These are phyloP conservation scores for Rhabdophis nuchalis DNA, from an alignment of 2,797 vertebrate genomes.

Conservation along the genomic window DNA sequence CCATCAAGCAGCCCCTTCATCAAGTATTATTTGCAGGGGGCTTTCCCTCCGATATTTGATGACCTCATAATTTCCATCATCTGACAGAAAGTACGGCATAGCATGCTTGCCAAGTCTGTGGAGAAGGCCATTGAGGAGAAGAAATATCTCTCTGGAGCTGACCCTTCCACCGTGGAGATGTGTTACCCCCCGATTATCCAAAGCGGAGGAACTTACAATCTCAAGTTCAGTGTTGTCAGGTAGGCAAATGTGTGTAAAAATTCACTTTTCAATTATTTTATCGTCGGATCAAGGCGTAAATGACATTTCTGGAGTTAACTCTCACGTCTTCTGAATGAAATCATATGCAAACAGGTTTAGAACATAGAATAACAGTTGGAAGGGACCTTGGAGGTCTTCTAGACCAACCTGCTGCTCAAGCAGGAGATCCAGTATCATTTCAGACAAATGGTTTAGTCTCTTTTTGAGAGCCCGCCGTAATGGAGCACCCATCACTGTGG, in stretches of 20 bases:
- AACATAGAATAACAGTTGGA: neutral
- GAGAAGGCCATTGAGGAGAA: conserved; percentile 96
- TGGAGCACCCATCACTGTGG: too few species aligned
- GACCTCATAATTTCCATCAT: neutral
- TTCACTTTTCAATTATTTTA: neutral
- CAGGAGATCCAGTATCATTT: neutral
- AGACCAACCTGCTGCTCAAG: neutral
- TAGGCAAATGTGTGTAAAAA: conserved; percentile 46
- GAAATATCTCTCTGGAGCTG: conserved; percentile 84
- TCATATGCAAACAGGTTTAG: neutral
- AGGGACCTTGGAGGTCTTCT: neutral
- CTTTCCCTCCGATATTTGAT: neutral
- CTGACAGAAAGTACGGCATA: conserved; percentile 90
- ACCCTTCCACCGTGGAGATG: conserved; percentile 94
- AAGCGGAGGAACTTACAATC: conserved; percentile 93
- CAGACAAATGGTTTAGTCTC: neutral
- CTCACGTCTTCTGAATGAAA: neutral
- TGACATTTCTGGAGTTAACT: neutral
- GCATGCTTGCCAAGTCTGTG: conserved; percentile 89
- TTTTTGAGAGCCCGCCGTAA: neutral
- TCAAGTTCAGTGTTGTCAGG: conserved; percentile 97
- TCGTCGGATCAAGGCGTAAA: neutral
- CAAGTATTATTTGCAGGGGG: neutral
- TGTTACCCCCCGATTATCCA: conserved; percentile 97
- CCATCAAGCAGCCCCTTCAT: too few species aligned